Conservation (phyloP, 2,113 vertebrate species). For the Anolis sagrei region DNA sequence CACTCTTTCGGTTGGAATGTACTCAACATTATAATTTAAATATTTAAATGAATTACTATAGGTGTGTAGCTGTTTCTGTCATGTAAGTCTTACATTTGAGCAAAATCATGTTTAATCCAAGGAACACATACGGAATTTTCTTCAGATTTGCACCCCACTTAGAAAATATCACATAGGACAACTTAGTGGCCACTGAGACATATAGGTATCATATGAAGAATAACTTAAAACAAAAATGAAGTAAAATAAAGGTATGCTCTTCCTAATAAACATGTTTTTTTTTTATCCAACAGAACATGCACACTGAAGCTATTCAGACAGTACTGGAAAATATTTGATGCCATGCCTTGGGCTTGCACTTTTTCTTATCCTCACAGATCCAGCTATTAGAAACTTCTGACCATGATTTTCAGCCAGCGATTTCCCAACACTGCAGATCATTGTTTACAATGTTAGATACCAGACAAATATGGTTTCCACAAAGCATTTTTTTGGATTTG, state of each 20-base stretch:
- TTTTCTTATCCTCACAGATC: not conserved
- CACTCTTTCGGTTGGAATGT: too few species aligned
- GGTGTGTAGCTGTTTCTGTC: not conserved
- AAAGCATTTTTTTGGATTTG: not conserved
- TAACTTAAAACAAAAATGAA: not conserved
- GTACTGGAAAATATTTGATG: not conserved
- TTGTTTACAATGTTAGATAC: not conserved
- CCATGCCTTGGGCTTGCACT: not conserved
- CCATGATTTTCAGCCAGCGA: not conserved
- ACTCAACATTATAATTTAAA: not conserved
- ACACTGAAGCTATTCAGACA: not conserved
- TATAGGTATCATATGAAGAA: not conserved
- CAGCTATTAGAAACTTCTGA: not conserved
- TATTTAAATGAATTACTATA: not conserved
- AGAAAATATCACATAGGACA: not conserved
- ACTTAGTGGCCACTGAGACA: not conserved
- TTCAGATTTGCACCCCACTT: constrained; percentile 16
- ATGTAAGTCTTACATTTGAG: not conserved
- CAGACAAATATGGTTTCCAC: not conserved
- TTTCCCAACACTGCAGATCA: not conserved
- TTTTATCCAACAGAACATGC: not conserved
- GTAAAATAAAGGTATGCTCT: too few species aligned
- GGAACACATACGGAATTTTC: constrained; percentile 28
- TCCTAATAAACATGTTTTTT: not conserved
- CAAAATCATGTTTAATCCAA: not conserved